A percentile compares a stretch with the other conserved stretches of the same genome.
phyloP scores from a whole-genome alignment of 2,113 vertebrate genomes.

The Epinephelus lanceolatus region DNA sequence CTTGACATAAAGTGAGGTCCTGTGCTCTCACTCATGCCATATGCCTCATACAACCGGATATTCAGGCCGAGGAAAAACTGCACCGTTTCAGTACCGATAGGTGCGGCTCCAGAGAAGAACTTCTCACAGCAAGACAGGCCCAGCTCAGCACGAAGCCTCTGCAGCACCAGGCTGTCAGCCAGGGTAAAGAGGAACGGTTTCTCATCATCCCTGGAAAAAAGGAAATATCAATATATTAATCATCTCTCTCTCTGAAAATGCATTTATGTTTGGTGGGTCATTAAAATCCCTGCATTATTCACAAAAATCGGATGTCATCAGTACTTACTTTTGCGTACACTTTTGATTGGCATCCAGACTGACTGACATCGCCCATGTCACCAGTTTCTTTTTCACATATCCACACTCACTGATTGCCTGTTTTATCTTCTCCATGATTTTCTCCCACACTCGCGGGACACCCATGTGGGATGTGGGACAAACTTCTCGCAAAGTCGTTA shows the following conservation, averaged over 20 bases:
- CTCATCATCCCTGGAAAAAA: constrained; percentile 79
- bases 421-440: constrained; percentile 93
- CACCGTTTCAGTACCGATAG: constrained; percentile 86
- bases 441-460: constrained; percentile 93
- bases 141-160: constrained; percentile 86
- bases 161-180: constrained; percentile 88
- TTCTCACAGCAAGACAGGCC: constrained; percentile 90
- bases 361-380: constrained; percentile 91
- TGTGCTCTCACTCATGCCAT: constrained; percentile 92
- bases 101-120: constrained; percentile 90
- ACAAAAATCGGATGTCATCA: background rate
- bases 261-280: background rate
- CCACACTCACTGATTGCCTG: constrained; percentile 85
- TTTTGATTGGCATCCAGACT: constrained; percentile 86
- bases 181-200: constrained; percentile 85
- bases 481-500: constrained; percentile 87
- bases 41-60: constrained; percentile 88
- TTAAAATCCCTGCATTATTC: background rate
- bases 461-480: constrained; percentile 91
- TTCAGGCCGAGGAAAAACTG: constrained; percentile 91
- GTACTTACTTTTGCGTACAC: constrained; percentile 79
- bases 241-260: background rate
- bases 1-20: constrained; percentile 92
- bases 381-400: constrained; percentile 88
- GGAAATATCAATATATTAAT: background rate